phyloP scores from a whole-genome alignment of 2,113 vertebrate genomes.

The Otus sunia region DNA sequence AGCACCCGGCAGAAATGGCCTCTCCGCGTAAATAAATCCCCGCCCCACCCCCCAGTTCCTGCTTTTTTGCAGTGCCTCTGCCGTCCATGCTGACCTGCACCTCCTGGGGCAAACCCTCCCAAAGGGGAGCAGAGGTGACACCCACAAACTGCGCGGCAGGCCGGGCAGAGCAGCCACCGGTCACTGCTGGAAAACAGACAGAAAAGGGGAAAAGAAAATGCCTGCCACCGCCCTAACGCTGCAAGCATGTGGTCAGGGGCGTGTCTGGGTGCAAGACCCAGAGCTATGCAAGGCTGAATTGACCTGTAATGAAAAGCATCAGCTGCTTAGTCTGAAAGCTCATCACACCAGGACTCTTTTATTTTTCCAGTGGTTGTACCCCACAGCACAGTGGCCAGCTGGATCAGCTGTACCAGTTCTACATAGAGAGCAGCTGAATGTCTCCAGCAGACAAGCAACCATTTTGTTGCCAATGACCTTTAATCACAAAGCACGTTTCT shows the following conservation, averaged over 20 bases:
- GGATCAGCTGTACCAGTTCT: background rate
- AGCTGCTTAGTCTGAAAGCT: background rate
- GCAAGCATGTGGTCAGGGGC: accelerated
- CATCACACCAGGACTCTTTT: background rate
- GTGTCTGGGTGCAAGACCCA: background rate
- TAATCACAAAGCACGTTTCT: background rate
- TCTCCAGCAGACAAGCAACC: background rate
- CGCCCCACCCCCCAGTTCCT: accelerated
- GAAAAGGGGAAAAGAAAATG: background rate
- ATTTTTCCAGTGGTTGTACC: background rate
- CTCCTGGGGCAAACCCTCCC: accelerated
- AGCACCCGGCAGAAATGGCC: accelerated
- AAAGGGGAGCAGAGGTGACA: accelerated
- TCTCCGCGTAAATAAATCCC: accelerated
- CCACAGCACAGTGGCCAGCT: accelerated
- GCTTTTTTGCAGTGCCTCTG: accelerated
- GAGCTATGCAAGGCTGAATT: background rate
- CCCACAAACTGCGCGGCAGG: background rate
- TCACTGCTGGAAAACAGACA: accelerated
- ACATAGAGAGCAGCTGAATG: background rate
- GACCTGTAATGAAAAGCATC: background rate
- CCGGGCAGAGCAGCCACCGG: accelerated
- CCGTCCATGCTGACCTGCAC: accelerated
- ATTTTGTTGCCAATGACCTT: background rate
- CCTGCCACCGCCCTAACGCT: accelerated